These are phyloP conservation scores for Platycheirus rosarum DNA, from an alignment of 2,888 invertebrate genomes.

Conservation along the genomic window DNA sequence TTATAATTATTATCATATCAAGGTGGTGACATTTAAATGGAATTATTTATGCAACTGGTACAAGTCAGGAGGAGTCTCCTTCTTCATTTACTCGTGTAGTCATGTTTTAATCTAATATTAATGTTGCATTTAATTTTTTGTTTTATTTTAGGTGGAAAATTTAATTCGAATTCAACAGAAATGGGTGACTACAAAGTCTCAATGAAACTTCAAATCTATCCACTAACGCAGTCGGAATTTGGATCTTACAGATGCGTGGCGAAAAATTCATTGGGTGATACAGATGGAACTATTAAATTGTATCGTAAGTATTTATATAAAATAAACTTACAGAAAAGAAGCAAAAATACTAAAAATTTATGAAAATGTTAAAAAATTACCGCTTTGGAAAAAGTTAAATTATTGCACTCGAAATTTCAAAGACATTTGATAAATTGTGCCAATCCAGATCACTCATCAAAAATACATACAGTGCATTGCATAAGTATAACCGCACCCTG, in stretches of 20 bases:
- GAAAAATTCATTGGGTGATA: constrained; percentile 92
- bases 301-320: constrained; percentile 88
- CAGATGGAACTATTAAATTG: constrained; percentile 91
- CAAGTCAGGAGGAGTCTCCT: not conserved
- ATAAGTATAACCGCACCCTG: too few relatives aligned
- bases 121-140: constrained; percentile 68
- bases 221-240: constrained; percentile 87
- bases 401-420: too few relatives aligned
- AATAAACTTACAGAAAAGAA: not conserved
- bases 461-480: too few relatives aligned
- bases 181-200: constrained; percentile 91
- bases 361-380: too few relatives aligned
- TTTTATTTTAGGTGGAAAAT: constrained; percentile 85
- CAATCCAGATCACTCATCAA: too few relatives aligned
- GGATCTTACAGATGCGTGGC: constrained; percentile 92
- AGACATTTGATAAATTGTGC: too few relatives aligned
- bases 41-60: constrained; percentile 64
- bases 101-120: constrained; percentile 17
- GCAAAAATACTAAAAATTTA: too few relatives aligned
- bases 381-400: too few relatives aligned
- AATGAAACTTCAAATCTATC: constrained; percentile 88
- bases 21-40: constrained; percentile 62
- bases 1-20: constrained; percentile 54
- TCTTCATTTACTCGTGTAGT: constrained; percentile 4
- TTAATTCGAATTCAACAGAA: constrained; percentile 87